These are phyloP conservation scores for Coluber constrictor DNA, from an alignment of 2,797 vertebrate genomes.

Conservation along the genomic window DNA sequence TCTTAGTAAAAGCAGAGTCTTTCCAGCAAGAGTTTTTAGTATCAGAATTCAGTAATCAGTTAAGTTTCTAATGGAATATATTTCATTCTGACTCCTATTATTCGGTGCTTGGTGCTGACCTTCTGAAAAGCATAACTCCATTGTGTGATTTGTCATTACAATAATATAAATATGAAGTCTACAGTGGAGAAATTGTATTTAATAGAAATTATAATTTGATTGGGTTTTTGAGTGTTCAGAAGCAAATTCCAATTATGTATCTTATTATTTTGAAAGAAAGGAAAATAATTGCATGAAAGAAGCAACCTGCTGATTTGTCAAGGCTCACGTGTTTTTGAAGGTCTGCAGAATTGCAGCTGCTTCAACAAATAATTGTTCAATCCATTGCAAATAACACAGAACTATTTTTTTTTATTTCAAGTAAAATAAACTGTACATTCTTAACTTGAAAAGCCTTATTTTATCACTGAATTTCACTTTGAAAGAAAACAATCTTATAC, in stretches of 20 bases:
- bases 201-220: neutral
- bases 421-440: neutral
- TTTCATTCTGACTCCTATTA: neutral
- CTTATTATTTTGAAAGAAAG: slow-evolving; percentile 21
- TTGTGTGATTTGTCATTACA: slow-evolving; percentile 2
- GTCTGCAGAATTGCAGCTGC: neutral
- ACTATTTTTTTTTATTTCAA: neutral
- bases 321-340: slow-evolving; percentile 12
- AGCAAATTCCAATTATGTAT: neutral
- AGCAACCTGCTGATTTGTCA: neutral
- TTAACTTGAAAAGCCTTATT: slow-evolving; percentile 9
- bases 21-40: neutral
- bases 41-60: neutral
- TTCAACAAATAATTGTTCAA: neutral
- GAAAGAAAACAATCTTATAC: neutral
- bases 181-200: neutral
- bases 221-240: neutral
- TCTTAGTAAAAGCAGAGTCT: neutral
- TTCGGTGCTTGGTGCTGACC: neutral
- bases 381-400: neutral
- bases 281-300: neutral
- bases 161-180: neutral
- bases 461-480: neutral
- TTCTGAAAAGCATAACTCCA: neutral
- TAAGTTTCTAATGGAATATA: neutral